A percentile compares a stretch with the other conserved stretches of the same genome.
Conservation (phyloP, 1,140 invertebrate genomes). For the Drosophila repletoides region DNA sequence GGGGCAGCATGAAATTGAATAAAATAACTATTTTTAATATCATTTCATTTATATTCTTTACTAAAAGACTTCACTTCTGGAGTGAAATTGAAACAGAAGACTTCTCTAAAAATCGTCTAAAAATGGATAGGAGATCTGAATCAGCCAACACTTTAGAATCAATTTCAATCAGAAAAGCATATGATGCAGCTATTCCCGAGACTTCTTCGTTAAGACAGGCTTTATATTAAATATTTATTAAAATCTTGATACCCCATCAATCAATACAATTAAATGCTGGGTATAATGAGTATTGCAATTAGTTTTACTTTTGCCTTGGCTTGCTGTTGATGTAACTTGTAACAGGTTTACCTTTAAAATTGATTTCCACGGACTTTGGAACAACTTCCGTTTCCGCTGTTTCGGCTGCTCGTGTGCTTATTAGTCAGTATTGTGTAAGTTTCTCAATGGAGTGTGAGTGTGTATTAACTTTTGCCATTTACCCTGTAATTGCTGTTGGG, state of each 20-base stretch:
- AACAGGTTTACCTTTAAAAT: conserved; percentile 77
- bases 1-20: too few relatives aligned
- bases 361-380: conserved; percentile 75
- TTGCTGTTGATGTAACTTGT: conserved; percentile 31
- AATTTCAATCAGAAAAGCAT: too few relatives aligned
- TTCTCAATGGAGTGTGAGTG: neutral
- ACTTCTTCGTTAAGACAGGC: too few relatives aligned
- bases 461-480: conserved; percentile 60
- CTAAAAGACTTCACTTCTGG: too few relatives aligned
- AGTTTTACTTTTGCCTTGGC: conserved; percentile 55
- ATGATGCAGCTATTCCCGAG: too few relatives aligned
- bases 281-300: conserved; percentile 69
- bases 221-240: too few relatives aligned
- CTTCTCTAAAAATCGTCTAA: too few relatives aligned
- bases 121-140: too few relatives aligned
- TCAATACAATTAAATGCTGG: neutral
- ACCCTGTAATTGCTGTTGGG: conserved; percentile 3
- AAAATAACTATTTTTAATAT: too few relatives aligned
- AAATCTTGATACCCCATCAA: conserved; percentile 5
- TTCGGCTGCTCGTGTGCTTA: conserved; percentile 50
- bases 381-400: conserved; percentile 76
- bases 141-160: too few relatives aligned
- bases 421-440: conserved; percentile 40
- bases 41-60: too few relatives aligned
- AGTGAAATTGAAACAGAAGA: too few relatives aligned